Evolutionary conservation across 2,888 invertebrate species (phyloP), one percentile per base, ranked within the genome.

Genomic region (Drosophila greeni): DNA sequence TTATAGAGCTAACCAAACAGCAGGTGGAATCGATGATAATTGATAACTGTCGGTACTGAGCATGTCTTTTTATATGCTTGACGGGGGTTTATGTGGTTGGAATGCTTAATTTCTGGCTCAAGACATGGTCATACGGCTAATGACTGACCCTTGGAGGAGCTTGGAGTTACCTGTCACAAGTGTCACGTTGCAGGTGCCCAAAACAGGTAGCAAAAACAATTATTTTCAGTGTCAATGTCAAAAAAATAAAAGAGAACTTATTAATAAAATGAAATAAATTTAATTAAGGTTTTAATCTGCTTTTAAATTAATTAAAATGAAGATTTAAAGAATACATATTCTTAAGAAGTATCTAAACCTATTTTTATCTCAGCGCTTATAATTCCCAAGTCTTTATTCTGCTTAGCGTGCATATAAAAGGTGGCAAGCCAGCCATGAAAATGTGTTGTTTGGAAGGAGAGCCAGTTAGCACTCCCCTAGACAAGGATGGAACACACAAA

Each of bases 361-460:
- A 20, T 12, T 11, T 18, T 23, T 40, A 24, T 12, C 16, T 2
- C 8, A n/a, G 5, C 5, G 9, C 45, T 68, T 74, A 45, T 58
- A 85, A 75, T 85, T 87, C 87, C n/a, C 80, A 77, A 76, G 60
- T 78, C 42, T 33, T 66, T 78, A 72, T 85, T 86, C 74, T 2
- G 12, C 5, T 0, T 0, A 0, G 0, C 0, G 0, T 5, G 0
- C 14, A 0, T 72, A 73, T 80, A 82, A 55, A 76, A 72, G 0
- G 9, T 3, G 2, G 11, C 3, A 0, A 23, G 20, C 55, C 16
- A 5, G 0, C 0, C 0, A 0, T 0, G 0, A 0, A 0, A 0
- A 29, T 66, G 96, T 96, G 96, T 96, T 93, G 95, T 95, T 95
- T 95, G 94, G 95, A 96, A 97, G 97, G 97, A 97, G 97, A 97